A percentile compares a stretch with the other conserved stretches of the same genome.
phyloP scores from a whole-genome alignment of 1,140 invertebrate genomes.

The Monochamus saltuarius region DNA sequence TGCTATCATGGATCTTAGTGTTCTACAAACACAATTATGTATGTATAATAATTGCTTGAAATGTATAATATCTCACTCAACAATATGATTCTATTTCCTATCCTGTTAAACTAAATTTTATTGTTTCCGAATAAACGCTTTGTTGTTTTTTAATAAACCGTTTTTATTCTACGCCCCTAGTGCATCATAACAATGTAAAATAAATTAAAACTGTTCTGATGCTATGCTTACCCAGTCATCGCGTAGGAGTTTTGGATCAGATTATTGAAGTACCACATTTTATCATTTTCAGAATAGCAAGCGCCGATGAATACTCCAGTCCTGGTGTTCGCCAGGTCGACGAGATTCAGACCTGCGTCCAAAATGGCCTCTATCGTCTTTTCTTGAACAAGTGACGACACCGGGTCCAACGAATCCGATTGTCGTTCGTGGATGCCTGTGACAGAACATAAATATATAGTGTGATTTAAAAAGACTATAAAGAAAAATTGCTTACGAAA shows the following conservation, averaged over 20 bases:
- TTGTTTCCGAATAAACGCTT: too few species aligned
- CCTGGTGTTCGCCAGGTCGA: conserved; percentile 65
- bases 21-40: conserved; percentile 52
- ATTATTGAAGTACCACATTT: conserved; percentile 67
- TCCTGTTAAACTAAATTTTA: too few species aligned
- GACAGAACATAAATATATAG: too few species aligned
- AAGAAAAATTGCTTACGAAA: too few species aligned
- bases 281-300: conserved; percentile 69
- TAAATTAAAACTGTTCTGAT: too few species aligned
- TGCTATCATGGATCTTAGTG: conserved; percentile 87
- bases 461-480: too few species aligned
- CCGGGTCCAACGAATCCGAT: conserved; percentile 85
- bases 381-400: conserved; percentile 83
- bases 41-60: too few species aligned
- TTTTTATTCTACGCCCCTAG: too few species aligned
- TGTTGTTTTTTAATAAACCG: too few species aligned
- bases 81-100: too few species aligned
- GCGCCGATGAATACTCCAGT: conserved; percentile 79
- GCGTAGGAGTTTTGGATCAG: conserved; percentile 59
- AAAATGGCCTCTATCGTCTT: conserved; percentile 84
- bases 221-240: conserved; percentile 65
- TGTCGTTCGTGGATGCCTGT: conserved; percentile 73
- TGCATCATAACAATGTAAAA: too few species aligned
- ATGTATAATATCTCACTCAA: too few species aligned
- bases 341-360: conserved; percentile 74